These are phyloP conservation scores for Paratilapia polleni DNA, from an alignment of 2,113 vertebrate species.

Conservation along the genomic window DNA sequence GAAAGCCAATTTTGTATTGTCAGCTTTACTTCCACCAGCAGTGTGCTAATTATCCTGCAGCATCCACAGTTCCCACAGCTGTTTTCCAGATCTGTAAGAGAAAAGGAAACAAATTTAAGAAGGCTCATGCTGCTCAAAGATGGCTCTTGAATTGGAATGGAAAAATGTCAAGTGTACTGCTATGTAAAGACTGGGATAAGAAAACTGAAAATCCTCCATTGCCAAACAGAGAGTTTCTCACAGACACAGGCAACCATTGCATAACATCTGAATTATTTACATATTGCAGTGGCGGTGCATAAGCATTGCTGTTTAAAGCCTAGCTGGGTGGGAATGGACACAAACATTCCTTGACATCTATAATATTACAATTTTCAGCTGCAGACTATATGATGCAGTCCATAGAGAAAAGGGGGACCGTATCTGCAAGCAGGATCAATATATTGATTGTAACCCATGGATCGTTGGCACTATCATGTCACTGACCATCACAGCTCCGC, in stretches of 20 bases:
- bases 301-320: constrained; percentile 55
- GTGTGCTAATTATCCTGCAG: constrained; percentile 57
- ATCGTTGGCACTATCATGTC: constrained; percentile 44
- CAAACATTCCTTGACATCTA: constrained; percentile 45
- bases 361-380: constrained; percentile 35
- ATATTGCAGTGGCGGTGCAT: constrained; percentile 54
- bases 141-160: constrained; percentile 43
- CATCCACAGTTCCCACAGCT: constrained; percentile 9
- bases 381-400: not conserved
- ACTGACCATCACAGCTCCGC: constrained; percentile 27
- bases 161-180: constrained; percentile 66
- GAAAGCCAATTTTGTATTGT: constrained; percentile 33
- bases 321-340: constrained; percentile 41
- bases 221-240: constrained; percentile 46
- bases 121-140: constrained; percentile 47
- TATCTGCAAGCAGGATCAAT: constrained; percentile 46
- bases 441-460: constrained; percentile 54
- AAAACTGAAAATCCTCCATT: constrained; percentile 52
- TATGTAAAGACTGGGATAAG: constrained; percentile 40
- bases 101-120: constrained; percentile 38
- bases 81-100: constrained; percentile 37
- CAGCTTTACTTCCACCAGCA: constrained; percentile 35
- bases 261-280: constrained; percentile 72
- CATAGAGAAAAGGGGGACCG: constrained; percentile 1
- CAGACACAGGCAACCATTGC: constrained; percentile 43